Base-by-base conservation (phyloP, 1,140 invertebrate genomes). In the Macrotrachela quadricornifera region DNA sequence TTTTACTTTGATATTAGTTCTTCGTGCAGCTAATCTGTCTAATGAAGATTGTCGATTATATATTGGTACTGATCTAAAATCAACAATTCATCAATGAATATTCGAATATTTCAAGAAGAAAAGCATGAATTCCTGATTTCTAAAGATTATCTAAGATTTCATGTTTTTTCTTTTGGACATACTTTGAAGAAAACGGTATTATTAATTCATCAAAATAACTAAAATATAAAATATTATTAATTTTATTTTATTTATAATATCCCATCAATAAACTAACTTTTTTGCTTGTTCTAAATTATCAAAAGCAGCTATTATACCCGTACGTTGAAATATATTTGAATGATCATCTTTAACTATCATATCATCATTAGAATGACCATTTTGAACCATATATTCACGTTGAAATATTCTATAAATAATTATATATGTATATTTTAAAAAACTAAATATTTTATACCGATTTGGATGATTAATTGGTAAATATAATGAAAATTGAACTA, bases 401-500 rank as follows among this genome's bases (percentile, higher is more conserved):
- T 30, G 21, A 30, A 30, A 30, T 30, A 30, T 4, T 30, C 21
- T 30, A 30, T n/a, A n/a, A n/a, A n/a, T n/a, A n/a, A n/a, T n/a
- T n/a, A n/a, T n/a, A n/a, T n/a, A n/a, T n/a, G 57, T 14, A 60
- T 43, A 14, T 13, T 55, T 8, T 37, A 15, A 39, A 45, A 21
- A 51, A 41, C 13, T 42, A 12, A 46, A 39, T 18, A 44, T 13
- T 18, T 45, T 14, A 37, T 50, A 67, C 63, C 66, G 61, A 56
- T 69, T 67, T 0, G 91, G 91, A 72, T 96, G 91, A 56, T 86
- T 86, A 3, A 79, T 81, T 0, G 91, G 91, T 38, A 97, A 68
- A 9, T 92, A 66, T 63, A 96, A 95, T 63, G 91, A 84, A 70
- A 94, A 95, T 63, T 94, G 85, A 0, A 94, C 84, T 0, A 92